Conservation (phyloP, 1,140 invertebrate species). For the Pseudomyrmex sp. region DNA sequence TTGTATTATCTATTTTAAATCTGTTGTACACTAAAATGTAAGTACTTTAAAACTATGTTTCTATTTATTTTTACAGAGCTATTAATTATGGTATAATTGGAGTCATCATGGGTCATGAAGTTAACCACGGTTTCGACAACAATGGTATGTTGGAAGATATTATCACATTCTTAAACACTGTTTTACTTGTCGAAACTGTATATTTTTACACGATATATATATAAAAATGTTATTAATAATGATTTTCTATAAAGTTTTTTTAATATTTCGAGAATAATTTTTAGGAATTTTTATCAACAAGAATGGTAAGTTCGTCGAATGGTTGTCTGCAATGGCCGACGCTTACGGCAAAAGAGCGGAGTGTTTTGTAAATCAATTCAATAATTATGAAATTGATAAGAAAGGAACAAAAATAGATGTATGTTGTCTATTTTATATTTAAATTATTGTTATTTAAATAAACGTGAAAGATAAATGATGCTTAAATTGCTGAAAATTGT, state of each 20-base stretch:
- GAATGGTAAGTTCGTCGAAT: slow-evolving; percentile 46
- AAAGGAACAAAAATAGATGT: background rate
- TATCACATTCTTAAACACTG: background rate
- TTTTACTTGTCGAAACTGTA: background rate
- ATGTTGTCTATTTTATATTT: background rate
- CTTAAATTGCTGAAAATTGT: slow-evolving; percentile 4
- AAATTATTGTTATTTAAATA: background rate
- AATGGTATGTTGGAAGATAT: slow-evolving; percentile 11
- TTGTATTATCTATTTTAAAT: too few relatives aligned
- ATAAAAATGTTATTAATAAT: background rate
- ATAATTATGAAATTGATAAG: slow-evolving; percentile 46
- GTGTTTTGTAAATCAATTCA: slow-evolving; percentile 62
- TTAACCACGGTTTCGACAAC: slow-evolving; percentile 69
- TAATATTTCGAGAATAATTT: background rate
- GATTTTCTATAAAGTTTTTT: too few relatives aligned
- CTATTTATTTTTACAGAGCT: slow-evolving; percentile 21
- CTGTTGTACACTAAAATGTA: too few relatives aligned
- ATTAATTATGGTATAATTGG: slow-evolving; percentile 68
- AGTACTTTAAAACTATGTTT: background rate
- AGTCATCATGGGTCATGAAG: slow-evolving; percentile 63
- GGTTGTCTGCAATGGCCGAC: slow-evolving; percentile 54
- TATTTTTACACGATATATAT: background rate
- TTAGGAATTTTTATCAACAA: slow-evolving; percentile 52
- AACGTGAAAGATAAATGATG: background rate
- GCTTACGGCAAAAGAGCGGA: slow-evolving; percentile 48